A percentile compares a stretch with the other conserved stretches of the same genome.
Evolutionary conservation across 2,888 invertebrate species (phyloP).

Genomic region (Aquatica leii): DNA sequence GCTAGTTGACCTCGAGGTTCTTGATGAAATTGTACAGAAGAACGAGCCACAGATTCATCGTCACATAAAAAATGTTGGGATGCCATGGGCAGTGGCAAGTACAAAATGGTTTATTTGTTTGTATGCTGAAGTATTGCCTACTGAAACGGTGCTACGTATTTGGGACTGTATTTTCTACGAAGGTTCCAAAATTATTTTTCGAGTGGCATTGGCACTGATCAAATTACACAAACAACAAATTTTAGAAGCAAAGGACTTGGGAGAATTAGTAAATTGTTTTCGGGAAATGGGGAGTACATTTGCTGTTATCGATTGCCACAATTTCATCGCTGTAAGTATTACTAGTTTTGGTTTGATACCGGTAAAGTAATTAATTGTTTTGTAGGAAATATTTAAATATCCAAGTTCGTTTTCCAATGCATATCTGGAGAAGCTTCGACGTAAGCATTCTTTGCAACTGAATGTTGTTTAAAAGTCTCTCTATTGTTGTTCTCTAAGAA

Average conservation of each 20-base stretch:
- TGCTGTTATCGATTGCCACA: slow-evolving; percentile 84
- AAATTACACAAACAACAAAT: slow-evolving; percentile 75
- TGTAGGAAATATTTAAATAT: slow-evolving; percentile 81
- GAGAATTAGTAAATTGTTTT: slow-evolving; percentile 82
- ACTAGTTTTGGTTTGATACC: neutral
- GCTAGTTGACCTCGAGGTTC: slow-evolving; percentile 87
- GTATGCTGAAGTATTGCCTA: slow-evolving; percentile 91
- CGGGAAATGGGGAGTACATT: slow-evolving; percentile 82
- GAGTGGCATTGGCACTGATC: slow-evolving; percentile 87
- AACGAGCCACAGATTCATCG: slow-evolving; percentile 83
- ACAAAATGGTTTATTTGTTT: slow-evolving; percentile 97
- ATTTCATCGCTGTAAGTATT: slow-evolving; percentile 80
- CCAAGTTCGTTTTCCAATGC: slow-evolving; percentile 78
- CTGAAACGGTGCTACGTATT: slow-evolving; percentile 92
- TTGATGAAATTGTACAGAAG: slow-evolving; percentile 84
- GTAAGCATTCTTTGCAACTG: slow-evolving; percentile 59
- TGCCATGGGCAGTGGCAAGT: slow-evolving; percentile 90
- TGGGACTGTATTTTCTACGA: slow-evolving; percentile 97
- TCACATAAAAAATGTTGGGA: slow-evolving; percentile 80
- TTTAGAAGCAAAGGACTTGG: slow-evolving; percentile 81
- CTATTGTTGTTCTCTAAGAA: too few relatives aligned
- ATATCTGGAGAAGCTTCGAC: slow-evolving; percentile 70
- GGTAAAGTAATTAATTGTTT: too few relatives aligned
- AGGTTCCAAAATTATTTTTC: slow-evolving; percentile 90
- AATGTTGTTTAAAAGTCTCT: too few relatives aligned